Evolutionary conservation across 2,888 invertebrate genomes (phyloP), one percentile per base, ranked within the genome.

Genomic region (Sicus ferrugineus): DNA sequence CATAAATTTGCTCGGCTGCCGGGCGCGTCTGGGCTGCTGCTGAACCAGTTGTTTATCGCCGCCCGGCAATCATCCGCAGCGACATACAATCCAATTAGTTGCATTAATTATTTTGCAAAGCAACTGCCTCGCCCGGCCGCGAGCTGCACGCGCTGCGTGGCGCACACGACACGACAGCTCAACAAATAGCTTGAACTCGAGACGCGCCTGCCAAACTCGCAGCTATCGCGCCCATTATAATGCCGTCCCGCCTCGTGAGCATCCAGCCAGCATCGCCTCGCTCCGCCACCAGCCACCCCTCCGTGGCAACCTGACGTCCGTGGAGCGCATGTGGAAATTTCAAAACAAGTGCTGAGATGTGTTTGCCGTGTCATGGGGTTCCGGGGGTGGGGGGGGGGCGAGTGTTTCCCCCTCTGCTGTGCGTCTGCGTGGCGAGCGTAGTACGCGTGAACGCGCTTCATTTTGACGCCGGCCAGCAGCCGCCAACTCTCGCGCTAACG

Each of bases 31-130:
- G 2, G 5, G 16, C 7, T 16, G 30, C 26, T 56, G 30, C 30
- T 56, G 56, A 56, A 56, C 56, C n/a, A 56, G 56, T 56, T 56
- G 7, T 56, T 56, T 56, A 56, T 30, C 56, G 30, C 42, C 42
- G 14, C n/a, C 54, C 5, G 16, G 54, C 54, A 28, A 16, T 28
- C 54, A 28, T 56, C 56, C 16, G n/a, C 19, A 19, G 56, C 56
- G 56, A 61, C 61, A 42, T n/a, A 38, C 16, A 19, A 23, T 42
- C 42, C 61, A 61, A 61, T 42, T 61, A 61, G 54, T 61, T 42
- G 61, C 42, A 38, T 42, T 61, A 42, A 61, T 61, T 61, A 61
- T 61, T 61, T 38, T 23, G 42, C 28, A 42, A 61, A 61, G 38
- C 28, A 28, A 54, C 9, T 54, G 16, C 23, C 16, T 23, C 42